Conservation (phyloP, 2,113 vertebrate species). For the Antennarius striatus region DNA sequence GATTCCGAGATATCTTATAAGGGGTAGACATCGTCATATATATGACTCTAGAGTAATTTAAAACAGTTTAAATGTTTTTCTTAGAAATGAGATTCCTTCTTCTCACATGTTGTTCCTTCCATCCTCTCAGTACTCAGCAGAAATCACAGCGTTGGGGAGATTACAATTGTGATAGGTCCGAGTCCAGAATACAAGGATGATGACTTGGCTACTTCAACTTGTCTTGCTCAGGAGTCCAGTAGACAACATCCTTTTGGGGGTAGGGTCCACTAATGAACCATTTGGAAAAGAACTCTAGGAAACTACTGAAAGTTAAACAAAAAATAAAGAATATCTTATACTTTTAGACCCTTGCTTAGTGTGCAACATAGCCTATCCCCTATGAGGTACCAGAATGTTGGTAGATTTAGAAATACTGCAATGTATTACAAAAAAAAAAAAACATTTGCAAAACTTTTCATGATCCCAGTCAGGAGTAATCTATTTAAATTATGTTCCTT, state of each 20-base stretch:
- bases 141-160: conserved; percentile 2
- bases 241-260: conserved; percentile 57
- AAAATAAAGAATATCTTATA: neutral
- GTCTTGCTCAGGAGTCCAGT: conserved; percentile 28
- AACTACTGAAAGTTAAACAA: conserved; percentile 25
- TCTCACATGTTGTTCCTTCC: neutral
- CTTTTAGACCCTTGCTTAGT: neutral
- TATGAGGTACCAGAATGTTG: neutral
- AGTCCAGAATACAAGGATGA: conserved; percentile 31
- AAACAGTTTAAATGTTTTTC: neutral
- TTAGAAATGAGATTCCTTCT: neutral
- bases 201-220: conserved; percentile 49
- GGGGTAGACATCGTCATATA: neutral
- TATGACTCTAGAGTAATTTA: neutral
- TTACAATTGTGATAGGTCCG: conserved; percentile 13
- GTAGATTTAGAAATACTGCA: conserved; percentile 7
- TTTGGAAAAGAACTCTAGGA: conserved; percentile 37
- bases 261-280: conserved; percentile 54
- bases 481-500: conserved; percentile 31
- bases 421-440: neutral
- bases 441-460: neutral
- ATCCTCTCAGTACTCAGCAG: conserved; percentile 19
- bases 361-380: neutral
- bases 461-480: conserved; percentile 23
- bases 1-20: neutral